phyloP scores from a whole-genome alignment of 2,888 invertebrate species.

The Hirtodrosophila trivittata region DNA sequence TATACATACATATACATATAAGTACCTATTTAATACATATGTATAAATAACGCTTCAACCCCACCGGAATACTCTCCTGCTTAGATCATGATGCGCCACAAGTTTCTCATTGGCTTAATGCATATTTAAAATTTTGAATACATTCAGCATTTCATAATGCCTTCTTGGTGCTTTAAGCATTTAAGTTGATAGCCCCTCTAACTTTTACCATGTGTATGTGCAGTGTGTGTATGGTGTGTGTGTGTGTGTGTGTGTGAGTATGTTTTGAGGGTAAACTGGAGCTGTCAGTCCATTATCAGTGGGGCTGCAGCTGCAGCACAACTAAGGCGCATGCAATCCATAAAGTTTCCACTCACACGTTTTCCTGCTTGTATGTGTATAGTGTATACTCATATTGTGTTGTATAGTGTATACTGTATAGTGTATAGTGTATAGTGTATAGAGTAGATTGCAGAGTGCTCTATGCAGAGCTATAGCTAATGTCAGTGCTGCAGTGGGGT shows the following conservation, averaged over 20 bases:
- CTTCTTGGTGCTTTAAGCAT: slow-evolving; percentile 52
- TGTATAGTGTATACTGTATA: slow-evolving; percentile 1
- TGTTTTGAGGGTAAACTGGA: neutral
- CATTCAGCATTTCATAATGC: slow-evolving; percentile 55
- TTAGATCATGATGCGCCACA: slow-evolving; percentile 33
- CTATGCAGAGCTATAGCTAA: slow-evolving; percentile 17
- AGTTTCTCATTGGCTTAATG: slow-evolving; percentile 65
- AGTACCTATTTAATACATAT: neutral
- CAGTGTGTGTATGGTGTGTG: neutral
- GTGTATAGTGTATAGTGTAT: slow-evolving; percentile 4
- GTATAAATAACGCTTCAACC: too few relatives aligned
- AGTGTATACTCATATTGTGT: neutral
- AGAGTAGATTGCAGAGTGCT: slow-evolving; percentile 1
- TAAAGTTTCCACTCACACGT: slow-evolving; percentile 30
- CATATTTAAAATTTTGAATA: slow-evolving; percentile 63
- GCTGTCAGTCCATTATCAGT: slow-evolving; percentile 54
- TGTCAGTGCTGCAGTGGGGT: too few relatives aligned
- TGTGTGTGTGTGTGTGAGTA: neutral
- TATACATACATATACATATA: slow-evolving; percentile 15
- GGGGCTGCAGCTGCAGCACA: slow-evolving; percentile 52
- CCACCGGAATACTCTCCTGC: neutral
- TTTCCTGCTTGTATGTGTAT: neutral
- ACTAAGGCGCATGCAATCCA: slow-evolving; percentile 53
- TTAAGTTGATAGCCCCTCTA: slow-evolving; percentile 56
- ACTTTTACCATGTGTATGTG: slow-evolving; percentile 2